These are phyloP conservation scores for Tribolium castaneum DNA, from an alignment of 1,140 invertebrate genomes.

Conservation along the genomic window DNA sequence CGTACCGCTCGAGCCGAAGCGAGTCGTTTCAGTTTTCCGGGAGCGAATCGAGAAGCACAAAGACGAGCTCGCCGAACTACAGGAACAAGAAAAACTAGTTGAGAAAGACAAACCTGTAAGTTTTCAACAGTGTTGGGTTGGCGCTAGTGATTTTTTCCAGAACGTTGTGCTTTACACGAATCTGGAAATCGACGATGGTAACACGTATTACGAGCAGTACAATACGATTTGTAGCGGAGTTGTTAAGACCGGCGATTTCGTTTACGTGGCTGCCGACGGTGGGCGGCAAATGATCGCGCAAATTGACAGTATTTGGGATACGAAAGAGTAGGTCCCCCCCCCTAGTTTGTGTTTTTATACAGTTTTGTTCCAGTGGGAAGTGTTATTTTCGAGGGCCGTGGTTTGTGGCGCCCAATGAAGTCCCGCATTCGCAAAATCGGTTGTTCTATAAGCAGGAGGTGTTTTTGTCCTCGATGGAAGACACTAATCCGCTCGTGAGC, in stretches of 20 bases:
- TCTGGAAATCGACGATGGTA: slow-evolving; percentile 73
- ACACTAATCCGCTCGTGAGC: slow-evolving; percentile 89
- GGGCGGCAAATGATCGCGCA: slow-evolving; percentile 91
- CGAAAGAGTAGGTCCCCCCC: slow-evolving; percentile 75
- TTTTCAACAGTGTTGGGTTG: slow-evolving; percentile 36
- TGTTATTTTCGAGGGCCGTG: slow-evolving; percentile 94
- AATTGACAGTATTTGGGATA: slow-evolving; percentile 94
- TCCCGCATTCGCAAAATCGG: slow-evolving; percentile 77
- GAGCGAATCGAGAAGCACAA: slow-evolving; percentile 91
- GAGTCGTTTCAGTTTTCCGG: slow-evolving; percentile 93
- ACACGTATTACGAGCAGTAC: slow-evolving; percentile 93
- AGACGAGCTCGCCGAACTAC: slow-evolving; percentile 88
- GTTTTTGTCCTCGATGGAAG: slow-evolving; percentile 90
- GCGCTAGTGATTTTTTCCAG: slow-evolving; percentile 64
- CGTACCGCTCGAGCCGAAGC: slow-evolving; percentile 80
- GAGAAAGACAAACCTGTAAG: slow-evolving; percentile 84
- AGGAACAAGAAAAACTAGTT: slow-evolving; percentile 80
- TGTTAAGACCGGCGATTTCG: slow-evolving; percentile 92
- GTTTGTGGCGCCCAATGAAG: slow-evolving; percentile 89
- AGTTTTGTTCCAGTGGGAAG: slow-evolving; percentile 76
- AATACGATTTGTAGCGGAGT: slow-evolving; percentile 83
- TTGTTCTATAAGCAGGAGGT: slow-evolving; percentile 97
- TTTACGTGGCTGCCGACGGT: slow-evolving; percentile 90
- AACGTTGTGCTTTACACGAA: slow-evolving; percentile 78
- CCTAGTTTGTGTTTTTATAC: slow-evolving; percentile 38